Conservation (phyloP, 2,113 vertebrate species). For the Taxidea taxus region DNA sequence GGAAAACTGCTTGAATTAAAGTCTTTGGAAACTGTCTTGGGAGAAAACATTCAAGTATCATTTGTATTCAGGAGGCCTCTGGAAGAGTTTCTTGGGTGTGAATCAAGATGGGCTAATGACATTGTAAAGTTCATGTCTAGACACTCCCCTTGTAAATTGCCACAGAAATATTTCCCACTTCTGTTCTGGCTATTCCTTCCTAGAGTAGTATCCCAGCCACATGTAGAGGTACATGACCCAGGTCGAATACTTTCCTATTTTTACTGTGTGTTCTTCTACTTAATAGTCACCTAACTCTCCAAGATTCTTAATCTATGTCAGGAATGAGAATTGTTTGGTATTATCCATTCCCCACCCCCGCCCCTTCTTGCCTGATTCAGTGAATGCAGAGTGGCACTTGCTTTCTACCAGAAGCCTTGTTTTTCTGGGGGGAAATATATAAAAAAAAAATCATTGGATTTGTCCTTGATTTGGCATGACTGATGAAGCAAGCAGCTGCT, state of each 20-base stretch:
- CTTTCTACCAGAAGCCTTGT: background rate
- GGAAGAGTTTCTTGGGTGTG: background rate
- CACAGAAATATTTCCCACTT: background rate
- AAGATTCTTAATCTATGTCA: background rate
- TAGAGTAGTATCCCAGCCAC: background rate
- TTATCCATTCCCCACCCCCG: background rate
- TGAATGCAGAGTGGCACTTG: background rate
- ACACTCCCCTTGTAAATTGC: background rate
- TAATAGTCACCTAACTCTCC: background rate
- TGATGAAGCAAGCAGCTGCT: conserved; percentile 38
- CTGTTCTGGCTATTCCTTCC: background rate
- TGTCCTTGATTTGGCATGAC: background rate
- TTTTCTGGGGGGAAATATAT: background rate
- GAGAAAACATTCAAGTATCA: background rate
- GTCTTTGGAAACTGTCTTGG: background rate
- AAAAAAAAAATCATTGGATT: background rate
- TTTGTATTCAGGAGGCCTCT: background rate
- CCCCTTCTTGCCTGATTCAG: background rate
- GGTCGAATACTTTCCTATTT: background rate
- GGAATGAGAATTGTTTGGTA: background rate
- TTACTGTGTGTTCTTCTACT: background rate
- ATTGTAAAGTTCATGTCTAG: background rate
- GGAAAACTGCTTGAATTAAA: background rate
- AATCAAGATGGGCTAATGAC: background rate
- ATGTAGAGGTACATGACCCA: background rate